Conservation (phyloP, 2,888 invertebrate genomes). For the Hirudinaria manillensis region DNA sequence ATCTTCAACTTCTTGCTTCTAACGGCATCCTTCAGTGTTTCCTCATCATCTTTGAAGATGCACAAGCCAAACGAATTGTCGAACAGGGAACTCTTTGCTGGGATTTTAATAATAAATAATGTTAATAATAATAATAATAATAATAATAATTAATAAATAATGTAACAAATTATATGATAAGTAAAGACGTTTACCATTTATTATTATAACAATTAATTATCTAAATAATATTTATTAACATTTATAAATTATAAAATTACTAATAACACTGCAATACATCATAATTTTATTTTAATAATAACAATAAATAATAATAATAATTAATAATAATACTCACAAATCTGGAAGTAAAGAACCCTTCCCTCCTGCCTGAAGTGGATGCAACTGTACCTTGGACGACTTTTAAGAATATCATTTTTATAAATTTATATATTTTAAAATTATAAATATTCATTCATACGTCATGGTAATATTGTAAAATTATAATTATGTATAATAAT, state of each 20-base stretch:
- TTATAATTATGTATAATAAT: no score
- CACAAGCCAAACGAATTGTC: constrained; percentile 39
- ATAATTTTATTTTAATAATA: no score
- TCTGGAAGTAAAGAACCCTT: constrained; percentile 33
- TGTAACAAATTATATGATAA: no score
- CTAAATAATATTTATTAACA: no score
- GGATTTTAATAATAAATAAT: background rate
- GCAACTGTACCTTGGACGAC: constrained; percentile 39
- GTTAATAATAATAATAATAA: background rate
- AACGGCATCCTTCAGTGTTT: constrained; percentile 35
- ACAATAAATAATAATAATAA: background rate
- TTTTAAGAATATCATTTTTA: constrained; percentile 22
- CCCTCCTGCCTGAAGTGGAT: constrained; percentile 36
- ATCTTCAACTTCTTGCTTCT: constrained; percentile 36
- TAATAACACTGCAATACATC: no score
- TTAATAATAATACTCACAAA: constrained; percentile 35
- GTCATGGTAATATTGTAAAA: no score
- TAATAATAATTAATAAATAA: background rate
- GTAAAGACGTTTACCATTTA: no score
- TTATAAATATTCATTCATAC: no score
- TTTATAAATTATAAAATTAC: no score
- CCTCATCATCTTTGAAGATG: constrained; percentile 37
- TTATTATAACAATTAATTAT: no score
- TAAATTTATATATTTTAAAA: no score
- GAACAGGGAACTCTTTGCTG: constrained; percentile 33